Evolutionary conservation across 2,888 invertebrate species (phyloP), one percentile per base, ranked within the genome.

Genomic region (Odontocolon sp.): DNA sequence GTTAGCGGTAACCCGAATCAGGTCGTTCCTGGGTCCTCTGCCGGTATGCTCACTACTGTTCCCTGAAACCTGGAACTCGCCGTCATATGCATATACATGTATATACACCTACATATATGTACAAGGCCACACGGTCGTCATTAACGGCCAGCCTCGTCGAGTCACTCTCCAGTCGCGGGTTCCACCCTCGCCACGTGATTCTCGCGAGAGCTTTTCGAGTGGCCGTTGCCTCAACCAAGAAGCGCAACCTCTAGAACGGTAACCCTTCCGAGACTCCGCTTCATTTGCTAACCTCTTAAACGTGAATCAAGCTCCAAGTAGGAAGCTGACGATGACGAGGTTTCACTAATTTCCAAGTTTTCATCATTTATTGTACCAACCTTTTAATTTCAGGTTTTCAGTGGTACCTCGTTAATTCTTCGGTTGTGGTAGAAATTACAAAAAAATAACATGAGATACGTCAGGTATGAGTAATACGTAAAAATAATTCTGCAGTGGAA

Each of bases 91-190:
- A 38, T n/a, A 40, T 21, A 28, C 5, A 26, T 14, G 38, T 31
- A 6, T 9, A 61, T 5, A 4, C 14, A 52, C 16, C 28, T 11
- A 57, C 14, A 28, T 14, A 16, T 26, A 45, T 33, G 16, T 40
- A 47, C 36, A 26, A 50, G 54, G 50, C 31, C 57, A 71, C 56
- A 47, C 45, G 45, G 14, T 28, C 70, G 77, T 80, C 80, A 80
- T 80, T 80, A 80, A 80, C 78, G 72, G 45, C 47, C 61, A 40
- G 73, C 36, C 80, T 78, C 77, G 72, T 71, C 66, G 57, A 69
- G 71, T 64, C 71, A 63, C 54, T 52, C 47, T 31, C 28, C 64
- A 47, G 64, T 64, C 70, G 42, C 28, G 31, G 5, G 47, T n/a
- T n/a, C n/a, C n/a, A 23, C 64, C 28, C 56, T 57, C 57, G 47